Percentiles rank a stretch among this genome's conserved stretches.
These are phyloP conservation scores for Philopedon plagiatum DNA, from an alignment of 2,888 invertebrate genomes.

Conservation along the genomic window DNA sequence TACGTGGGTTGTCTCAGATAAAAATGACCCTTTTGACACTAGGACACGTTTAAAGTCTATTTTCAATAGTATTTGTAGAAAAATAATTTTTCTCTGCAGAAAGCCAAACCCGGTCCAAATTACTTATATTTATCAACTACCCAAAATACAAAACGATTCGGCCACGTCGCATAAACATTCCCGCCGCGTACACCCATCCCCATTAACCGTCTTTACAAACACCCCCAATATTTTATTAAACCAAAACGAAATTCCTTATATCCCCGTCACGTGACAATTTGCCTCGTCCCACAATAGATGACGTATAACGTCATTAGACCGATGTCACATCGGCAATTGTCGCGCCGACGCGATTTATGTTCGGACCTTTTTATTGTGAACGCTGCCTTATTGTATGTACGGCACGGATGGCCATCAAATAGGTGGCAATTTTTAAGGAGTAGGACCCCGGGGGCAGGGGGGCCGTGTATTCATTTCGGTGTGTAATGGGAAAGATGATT, in stretches of 20 bases:
- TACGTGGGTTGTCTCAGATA: no score
- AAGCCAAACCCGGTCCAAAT: constrained; percentile 2
- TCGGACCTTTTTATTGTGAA: constrained; percentile 46
- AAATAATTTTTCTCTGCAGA: not conserved
- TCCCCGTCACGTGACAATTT: constrained; percentile 52
- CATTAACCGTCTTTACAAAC: constrained; percentile 43
- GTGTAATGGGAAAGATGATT: constrained; percentile 39
- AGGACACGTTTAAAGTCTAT: no score
- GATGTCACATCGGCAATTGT: constrained; percentile 52
- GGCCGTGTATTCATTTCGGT: constrained; percentile 10
- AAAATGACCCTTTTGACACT: no score
- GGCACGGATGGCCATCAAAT: constrained; percentile 43
- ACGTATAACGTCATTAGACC: constrained; percentile 51
- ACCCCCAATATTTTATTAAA: constrained; percentile 48
- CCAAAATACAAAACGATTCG: constrained; percentile 21
- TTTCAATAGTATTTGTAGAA: no score
- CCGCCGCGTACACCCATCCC: constrained; percentile 25
- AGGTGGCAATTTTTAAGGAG: constrained; percentile 45
- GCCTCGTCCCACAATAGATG: constrained; percentile 48
- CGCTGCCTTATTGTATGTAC: constrained; percentile 40
- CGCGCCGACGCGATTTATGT: constrained; percentile 46
- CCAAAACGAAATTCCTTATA: constrained; percentile 52
- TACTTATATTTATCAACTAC: constrained; percentile 23
- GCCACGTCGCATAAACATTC: constrained; percentile 30
- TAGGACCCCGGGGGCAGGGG: not conserved